A percentile compares a stretch with the other conserved stretches of the same genome.
Evolutionary conservation across 1,140 invertebrate species (phyloP).

Genomic region (Bradysia coprophila): DNA sequence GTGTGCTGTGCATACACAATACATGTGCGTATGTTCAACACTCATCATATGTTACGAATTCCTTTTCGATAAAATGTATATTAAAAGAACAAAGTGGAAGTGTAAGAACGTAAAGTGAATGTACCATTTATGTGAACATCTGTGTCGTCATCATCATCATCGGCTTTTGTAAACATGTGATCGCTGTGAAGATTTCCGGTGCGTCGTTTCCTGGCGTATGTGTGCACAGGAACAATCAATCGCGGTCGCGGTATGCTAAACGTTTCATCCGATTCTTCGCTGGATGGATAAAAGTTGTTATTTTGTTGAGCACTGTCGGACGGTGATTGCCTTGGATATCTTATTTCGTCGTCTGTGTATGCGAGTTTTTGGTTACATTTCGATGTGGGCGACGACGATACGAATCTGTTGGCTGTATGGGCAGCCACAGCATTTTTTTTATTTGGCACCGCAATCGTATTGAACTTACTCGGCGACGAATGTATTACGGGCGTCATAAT

Average conservation of each 20-base stretch:
- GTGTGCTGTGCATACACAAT: too few species aligned
- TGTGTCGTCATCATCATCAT: background rate
- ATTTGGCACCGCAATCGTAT: background rate
- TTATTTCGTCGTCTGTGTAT: too few species aligned
- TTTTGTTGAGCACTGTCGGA: constrained; percentile 16
- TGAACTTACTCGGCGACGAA: background rate
- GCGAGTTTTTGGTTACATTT: too few species aligned
- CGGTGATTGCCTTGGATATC: constrained; percentile 24
- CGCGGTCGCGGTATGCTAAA: constrained; percentile 67
- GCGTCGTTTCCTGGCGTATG: constrained; percentile 55
- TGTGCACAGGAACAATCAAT: constrained; percentile 70
- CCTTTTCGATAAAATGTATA: too few species aligned
- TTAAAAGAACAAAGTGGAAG: too few species aligned
- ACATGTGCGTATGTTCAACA: too few species aligned
- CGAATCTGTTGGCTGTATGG: too few species aligned
- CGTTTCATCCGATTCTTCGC: constrained; percentile 29
- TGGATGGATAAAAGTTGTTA: constrained; percentile 19
- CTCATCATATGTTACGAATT: too few species aligned
- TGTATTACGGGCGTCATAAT: too few species aligned
- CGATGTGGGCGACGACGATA: too few species aligned
- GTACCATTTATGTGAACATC: background rate
- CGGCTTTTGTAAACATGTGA: background rate
- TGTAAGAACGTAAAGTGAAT: background rate
- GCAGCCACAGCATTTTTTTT: constrained; percentile 3
- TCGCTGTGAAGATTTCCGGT: constrained; percentile 37